Evolutionary conservation across 53 echinoderm and acorn worm genomes (phyloP).

Genomic region (Paracentrotus lividus): DNA sequence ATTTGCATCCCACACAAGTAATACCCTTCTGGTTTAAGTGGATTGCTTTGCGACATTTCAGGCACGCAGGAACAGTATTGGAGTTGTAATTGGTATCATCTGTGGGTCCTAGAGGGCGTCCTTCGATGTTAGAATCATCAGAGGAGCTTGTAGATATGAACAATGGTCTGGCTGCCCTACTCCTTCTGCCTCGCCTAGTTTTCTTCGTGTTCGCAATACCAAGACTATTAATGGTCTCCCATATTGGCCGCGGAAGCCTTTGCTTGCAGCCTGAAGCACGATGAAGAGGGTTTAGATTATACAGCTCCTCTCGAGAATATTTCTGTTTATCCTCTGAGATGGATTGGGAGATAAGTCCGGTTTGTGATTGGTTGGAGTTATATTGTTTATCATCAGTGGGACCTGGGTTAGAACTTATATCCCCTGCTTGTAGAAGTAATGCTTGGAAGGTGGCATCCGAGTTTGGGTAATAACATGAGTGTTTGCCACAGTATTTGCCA

Average conservation of each 20-base stretch:
- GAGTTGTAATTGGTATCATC: background rate
- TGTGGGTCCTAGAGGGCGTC: background rate
- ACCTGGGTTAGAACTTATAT: background rate
- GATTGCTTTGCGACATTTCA: background rate
- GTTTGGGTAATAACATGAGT: background rate
- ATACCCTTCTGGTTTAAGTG: background rate
- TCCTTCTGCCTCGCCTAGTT: background rate
- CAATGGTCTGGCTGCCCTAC: background rate
- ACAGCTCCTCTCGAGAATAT: background rate
- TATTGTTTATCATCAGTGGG: background rate
- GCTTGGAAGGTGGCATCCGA: conserved; percentile 3
- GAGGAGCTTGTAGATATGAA: background rate
- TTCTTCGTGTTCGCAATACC: background rate
- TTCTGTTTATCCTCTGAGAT: too few relatives aligned
- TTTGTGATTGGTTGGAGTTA: background rate
- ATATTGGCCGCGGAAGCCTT: background rate
- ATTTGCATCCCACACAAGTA: background rate
- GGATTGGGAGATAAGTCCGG: background rate
- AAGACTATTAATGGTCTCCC: background rate
- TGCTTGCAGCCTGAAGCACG: background rate
- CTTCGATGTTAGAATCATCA: background rate
- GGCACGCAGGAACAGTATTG: background rate
- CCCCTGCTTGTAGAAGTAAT: background rate
- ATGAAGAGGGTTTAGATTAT: background rate
- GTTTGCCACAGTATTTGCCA: background rate